Base-by-base conservation (phyloP, 1,140 invertebrate genomes). In the Ostrea denselamellosa region DNA sequence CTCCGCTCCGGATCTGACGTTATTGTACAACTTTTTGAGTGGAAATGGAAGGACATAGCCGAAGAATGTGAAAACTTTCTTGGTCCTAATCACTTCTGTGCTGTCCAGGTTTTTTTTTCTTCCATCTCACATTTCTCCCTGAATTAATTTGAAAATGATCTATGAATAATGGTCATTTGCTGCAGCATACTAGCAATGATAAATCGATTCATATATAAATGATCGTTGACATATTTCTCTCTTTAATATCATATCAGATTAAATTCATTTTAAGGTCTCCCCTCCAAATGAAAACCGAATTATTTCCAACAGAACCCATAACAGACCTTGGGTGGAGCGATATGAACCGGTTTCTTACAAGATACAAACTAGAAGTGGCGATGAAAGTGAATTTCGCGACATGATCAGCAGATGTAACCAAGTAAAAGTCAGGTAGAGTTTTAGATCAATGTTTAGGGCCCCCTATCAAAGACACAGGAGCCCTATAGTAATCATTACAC, bases 341-440 rank as follows among this genome's bases (percentile, higher is more conserved):
- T 98, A 98, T 90, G 98, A 98, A 94, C 97, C 97, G 0, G 96
- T 98, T 85, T 98, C 97, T 17, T 99, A 98, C 94, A 96, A 96
- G 51, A 94, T 98, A 10, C 92, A 91, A 0, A 97, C 97, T 0
- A 95, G 98, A 82, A 97, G 97, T 62, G 98, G 98, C 71, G 96
- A 96, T 87, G 96, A 97, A 91, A 88, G 93, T 4, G 95, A 97
- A 86, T 97, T 98, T 89, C 94, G 93, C 8, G 95, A 97, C 25
- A 98, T 98, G 97, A 96, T 97, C 0, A 92, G 92, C 28, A 87
- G 97, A 68, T 97, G 97, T 91, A 97, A 97, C 91, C 94, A 94
- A 25, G 97, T 95, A 89, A 97, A 97, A n/a, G 97, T 97, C 9
- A 95, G 96, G 96, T 96, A 90, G 88, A 87, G 89, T 88, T 87